Evolutionary conservation across 2,113 vertebrate genomes (phyloP).

Genomic region (Catharus minimus): DNA sequence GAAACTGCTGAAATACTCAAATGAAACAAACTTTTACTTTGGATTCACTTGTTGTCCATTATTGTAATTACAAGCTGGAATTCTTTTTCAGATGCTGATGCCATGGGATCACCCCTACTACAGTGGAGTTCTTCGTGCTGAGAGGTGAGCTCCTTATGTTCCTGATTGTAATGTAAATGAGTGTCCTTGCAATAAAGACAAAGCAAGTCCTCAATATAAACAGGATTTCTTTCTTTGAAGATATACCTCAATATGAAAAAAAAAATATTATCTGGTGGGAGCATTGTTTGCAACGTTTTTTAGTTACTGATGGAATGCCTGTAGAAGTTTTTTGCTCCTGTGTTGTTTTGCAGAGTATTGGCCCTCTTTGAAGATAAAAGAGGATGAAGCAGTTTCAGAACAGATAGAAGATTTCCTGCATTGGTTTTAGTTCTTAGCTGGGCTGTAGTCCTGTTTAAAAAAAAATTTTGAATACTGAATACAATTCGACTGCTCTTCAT

Average conservation of each 20-base stretch:
- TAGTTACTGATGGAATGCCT: not conserved
- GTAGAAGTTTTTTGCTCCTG: not conserved
- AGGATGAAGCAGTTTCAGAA: not conserved
- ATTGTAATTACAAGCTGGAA: not conserved
- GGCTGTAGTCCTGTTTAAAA: not conserved
- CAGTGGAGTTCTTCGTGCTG: slow-evolving; percentile 90
- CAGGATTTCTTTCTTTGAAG: slow-evolving; percentile 27
- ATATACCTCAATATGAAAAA: not conserved
- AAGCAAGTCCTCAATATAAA: not conserved
- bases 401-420: not conserved
- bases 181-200: not conserved
- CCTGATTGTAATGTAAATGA: slow-evolving; percentile 5
- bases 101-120: slow-evolving; percentile 97
- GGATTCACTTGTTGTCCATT: not conserved
- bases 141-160: slow-evolving; percentile 80
- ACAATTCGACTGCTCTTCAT: not conserved
- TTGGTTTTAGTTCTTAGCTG: not conserved
- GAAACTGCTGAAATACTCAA: not conserved
- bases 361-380: not conserved
- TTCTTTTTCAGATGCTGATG: slow-evolving; percentile 86
- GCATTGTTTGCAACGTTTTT: not conserved
- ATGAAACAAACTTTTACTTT: not conserved
- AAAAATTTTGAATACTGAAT: not conserved
- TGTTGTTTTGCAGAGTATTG: not conserved
- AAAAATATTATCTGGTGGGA: not conserved